Evolutionary conservation across 2,797 vertebrate species (phyloP), one percentile per base, ranked within the genome.

Genomic region (Sebastes ruberrimus): DNA sequence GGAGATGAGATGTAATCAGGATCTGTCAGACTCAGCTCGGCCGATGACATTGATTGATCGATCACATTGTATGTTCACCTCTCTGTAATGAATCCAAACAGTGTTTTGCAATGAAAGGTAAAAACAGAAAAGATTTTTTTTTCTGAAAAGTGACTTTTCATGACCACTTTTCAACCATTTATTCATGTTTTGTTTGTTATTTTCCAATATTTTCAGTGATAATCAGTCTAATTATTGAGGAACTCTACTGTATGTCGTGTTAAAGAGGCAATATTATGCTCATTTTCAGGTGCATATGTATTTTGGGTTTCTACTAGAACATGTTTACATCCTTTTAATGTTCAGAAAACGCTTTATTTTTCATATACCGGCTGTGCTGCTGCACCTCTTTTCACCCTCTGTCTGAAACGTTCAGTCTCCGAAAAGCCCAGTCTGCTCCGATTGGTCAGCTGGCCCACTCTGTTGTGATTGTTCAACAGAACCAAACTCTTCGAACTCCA

Each of bases 31-130:
- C 42, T 65, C 49, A 3, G 55, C 76, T 70, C 61, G 3, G 73
- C 57, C 1, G 56, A 28, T 25, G 87, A 83, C 88, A 80, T 32
- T 80, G 86, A 92, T 61, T 66, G 86, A 90, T 87, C 22, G 81
- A 82, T 82, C 33, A 61, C 62, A 30, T 8, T 59, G 57, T 33
- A 10, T 6, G 22, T 76, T 82, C 80, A 16, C 23, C 27, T 75
- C 53, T 4, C 5, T 1, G 75, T 75, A 49, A 82, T 75, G 75
- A 62, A 82, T 76, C 75, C n/a, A 10, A 78, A 42, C 49, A 10
- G 20, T 14, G 35, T 13, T 23, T 30, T 2, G 5, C 63, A 2
- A 11, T 59, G 71, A 68, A 49, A 55, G 16, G 27, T 27, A 7
- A 27, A 11, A 57, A 56, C 11, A 6, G 23, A 71, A 55, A 59